Base-by-base conservation (phyloP, 2,888 invertebrate genomes). In the Ypsolopha sequella region DNA sequence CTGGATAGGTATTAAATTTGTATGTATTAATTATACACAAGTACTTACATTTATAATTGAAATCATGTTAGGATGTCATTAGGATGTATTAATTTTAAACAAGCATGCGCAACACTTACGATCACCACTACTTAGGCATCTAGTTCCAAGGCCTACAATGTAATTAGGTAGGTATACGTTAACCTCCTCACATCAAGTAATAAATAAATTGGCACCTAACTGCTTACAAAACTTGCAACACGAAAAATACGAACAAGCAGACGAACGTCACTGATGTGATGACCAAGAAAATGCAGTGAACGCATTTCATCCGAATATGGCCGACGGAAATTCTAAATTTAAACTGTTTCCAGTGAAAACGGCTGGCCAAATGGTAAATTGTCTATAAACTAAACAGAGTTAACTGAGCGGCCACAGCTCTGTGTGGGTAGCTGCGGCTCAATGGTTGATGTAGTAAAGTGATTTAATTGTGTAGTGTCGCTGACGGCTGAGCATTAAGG, bases 251-350 rank as follows among this genome's bases (percentile, higher is more conserved):
- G 4, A 24, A 2, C 24, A 2, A 24, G 4, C 24, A 24, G 61
- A 60, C 63, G 63, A 69, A 66, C 67, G 66, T 66, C 35, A 65
- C 68, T 72, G 70, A 68, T 63, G 68, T 72, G 70, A 68, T 63
- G 68, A 68, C 65, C 58, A 63, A 63, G 66, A 73, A 75, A 73
- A 68, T 64, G 70, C 68, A 76, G 73, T 73, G 75, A 76, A 73
- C 73, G 71, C 76, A 80, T 80, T 78, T 76, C 66, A 60, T 70
- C 80, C 74, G 78, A 76, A 72, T 78, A 76, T 73, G 80, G 77
- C 68, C 73, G 76, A 79, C 80, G 78, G 80, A 80, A 71, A 82
- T 81, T 85, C 85, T 86, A 86, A 81, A 79, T 74, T 79, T 85
- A 85, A 78, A 76, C 73, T 63, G 69, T 75, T 85, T 84, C 80